phyloP scores from a whole-genome alignment of 2,888 invertebrate genomes.

The Erebia palarica region DNA sequence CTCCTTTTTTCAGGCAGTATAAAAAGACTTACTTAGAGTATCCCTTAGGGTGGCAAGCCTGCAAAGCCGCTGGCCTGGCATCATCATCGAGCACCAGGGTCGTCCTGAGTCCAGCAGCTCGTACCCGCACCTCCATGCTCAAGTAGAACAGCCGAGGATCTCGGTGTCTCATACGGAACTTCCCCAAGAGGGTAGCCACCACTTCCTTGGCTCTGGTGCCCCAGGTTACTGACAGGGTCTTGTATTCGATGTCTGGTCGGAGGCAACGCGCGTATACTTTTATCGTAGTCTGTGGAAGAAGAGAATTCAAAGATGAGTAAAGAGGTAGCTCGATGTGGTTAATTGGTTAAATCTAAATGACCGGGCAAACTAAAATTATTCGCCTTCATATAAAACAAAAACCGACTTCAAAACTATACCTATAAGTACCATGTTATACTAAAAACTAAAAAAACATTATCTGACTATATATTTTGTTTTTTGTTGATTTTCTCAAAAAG shows the following conservation, averaged over 20 bases:
- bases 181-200: slow-evolving; percentile 91
- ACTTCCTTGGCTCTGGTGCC: slow-evolving; percentile 94
- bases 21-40: slow-evolving; percentile 88
- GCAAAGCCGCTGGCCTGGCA: slow-evolving; percentile 93
- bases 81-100: slow-evolving; percentile 93
- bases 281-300: slow-evolving; percentile 89
- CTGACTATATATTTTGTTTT: too few relatives aligned
- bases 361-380: too few relatives aligned
- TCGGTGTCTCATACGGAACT: slow-evolving; percentile 95
- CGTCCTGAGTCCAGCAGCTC: slow-evolving; percentile 91
- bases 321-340: not conserved
- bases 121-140: slow-evolving; percentile 96
- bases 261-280: slow-evolving; percentile 95
- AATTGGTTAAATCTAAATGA: too few relatives aligned
- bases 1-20: too few relatives aligned
- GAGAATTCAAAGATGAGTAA: not conserved
- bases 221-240: slow-evolving; percentile 94
- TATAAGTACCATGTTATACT: too few relatives aligned
- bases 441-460: too few relatives aligned
- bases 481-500: too few relatives aligned
- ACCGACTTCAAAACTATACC: too few relatives aligned
- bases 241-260: slow-evolving; percentile 97
- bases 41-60: slow-evolving; percentile 96
- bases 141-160: slow-evolving; percentile 96
- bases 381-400: too few relatives aligned